Percentiles rank a stretch among this genome's conserved stretches.
Conservation (phyloP, 2,797 vertebrate species). For the Margarornis squamiger region DNA sequence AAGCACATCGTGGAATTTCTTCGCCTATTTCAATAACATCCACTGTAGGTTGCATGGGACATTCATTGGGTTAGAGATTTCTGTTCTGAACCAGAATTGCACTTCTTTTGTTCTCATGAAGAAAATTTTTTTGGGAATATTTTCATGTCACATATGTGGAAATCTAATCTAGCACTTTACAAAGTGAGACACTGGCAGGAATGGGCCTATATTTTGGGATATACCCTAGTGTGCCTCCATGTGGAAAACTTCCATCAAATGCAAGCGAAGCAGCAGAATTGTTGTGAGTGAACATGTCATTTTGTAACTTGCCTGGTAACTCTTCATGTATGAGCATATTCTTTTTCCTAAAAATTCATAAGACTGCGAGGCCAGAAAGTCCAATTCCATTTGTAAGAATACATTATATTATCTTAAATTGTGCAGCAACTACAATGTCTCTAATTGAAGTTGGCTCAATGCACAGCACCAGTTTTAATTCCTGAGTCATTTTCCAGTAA, state of each 20-base stretch:
- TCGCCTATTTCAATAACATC: neutral
- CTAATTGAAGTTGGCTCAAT: constrained; percentile 62
- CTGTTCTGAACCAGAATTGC: neutral
- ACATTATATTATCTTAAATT: constrained; percentile 53
- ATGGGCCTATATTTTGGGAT: neutral
- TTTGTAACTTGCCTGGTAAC: constrained; percentile 22
- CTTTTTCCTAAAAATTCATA: constrained; percentile 43
- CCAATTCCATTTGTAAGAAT: constrained; percentile 47
- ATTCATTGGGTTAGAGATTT: neutral
- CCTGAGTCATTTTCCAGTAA: constrained; percentile 61
- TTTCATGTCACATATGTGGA: neutral
- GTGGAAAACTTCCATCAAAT: neutral
- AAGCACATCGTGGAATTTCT: neutral
- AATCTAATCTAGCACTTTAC: neutral
- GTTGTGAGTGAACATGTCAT: neutral
- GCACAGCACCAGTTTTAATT: constrained; percentile 56
- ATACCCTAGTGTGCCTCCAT: neutral
- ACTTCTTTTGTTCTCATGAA: neutral
- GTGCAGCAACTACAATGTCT: constrained; percentile 48
- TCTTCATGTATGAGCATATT: constrained; percentile 11
- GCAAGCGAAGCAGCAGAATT: neutral
- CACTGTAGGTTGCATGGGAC: neutral
- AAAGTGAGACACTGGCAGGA: neutral
- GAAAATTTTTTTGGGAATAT: neutral
- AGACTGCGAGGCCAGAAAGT: constrained; percentile 46